Conservation (phyloP, 2,797 vertebrate genomes). For the Enoplosus armatus region DNA sequence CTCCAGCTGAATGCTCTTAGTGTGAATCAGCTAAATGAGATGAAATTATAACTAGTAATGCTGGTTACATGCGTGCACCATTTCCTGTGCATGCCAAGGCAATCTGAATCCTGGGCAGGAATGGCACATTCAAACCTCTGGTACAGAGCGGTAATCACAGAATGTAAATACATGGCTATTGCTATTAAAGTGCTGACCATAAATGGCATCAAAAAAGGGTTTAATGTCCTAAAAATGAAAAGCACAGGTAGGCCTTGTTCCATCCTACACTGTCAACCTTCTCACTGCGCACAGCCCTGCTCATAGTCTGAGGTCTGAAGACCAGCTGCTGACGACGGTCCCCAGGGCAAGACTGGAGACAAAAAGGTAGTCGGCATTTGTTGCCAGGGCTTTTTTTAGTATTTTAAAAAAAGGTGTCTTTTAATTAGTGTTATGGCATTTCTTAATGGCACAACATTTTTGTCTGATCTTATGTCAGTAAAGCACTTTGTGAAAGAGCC, state of each 20-base stretch:
- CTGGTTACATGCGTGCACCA: slow-evolving; percentile 34
- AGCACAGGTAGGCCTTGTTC: neutral
- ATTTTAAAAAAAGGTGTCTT: neutral
- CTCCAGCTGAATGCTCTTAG: slow-evolving; percentile 14
- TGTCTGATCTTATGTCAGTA: neutral
- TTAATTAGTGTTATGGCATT: neutral
- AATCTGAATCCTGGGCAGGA: slow-evolving; percentile 15
- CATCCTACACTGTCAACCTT: neutral
- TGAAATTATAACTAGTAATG: neutral
- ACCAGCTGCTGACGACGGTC: neutral
- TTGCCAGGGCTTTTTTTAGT: neutral
- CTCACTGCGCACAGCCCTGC: neutral
- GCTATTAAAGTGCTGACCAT: neutral
- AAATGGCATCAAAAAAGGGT: neutral
- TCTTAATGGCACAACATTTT: neutral
- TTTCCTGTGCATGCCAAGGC: slow-evolving; percentile 20
- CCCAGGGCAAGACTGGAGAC: neutral
- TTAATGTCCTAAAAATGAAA: neutral
- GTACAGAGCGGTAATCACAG: slow-evolving; percentile 26
- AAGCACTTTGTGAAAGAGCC: neutral
- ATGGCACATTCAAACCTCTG: neutral
- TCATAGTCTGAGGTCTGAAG: neutral
- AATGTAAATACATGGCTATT: neutral
- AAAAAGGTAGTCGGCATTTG: neutral
- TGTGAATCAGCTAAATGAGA: neutral